Base-by-base conservation (phyloP, 2,888 invertebrate species). In the Buathra laborator region DNA sequence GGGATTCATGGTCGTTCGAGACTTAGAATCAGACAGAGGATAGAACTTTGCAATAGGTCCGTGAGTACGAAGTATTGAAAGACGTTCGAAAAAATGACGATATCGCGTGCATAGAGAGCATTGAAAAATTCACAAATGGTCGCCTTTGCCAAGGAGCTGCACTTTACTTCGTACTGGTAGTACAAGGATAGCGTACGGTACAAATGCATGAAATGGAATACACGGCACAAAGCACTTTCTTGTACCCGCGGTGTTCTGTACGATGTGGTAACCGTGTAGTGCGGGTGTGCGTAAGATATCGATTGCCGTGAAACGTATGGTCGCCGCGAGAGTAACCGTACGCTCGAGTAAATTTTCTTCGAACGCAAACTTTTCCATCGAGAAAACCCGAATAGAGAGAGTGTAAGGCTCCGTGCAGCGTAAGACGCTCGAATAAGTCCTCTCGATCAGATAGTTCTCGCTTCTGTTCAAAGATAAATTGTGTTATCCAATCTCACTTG, bases 21-120 rank as follows among this genome's bases (percentile, higher is more conserved):
- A 24, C 4, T 24, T 44, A 24, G n/a, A 6, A 16, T 74, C 62
- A 62, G 59, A 46, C 46, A 4, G 24, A 5, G 43, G 9, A 32
- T 62, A 32, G 32, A 74, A 12, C 29, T 0, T 2, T 16, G 32
- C 59, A 32, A 62, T 29, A 16, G 32, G 37, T 37, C 37, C 32
- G 12, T n/a, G 53, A 16, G 12, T 53, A n/a, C 3, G 37, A 48
- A 12, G 16, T n/a, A 48, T 1, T 16, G 44, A 10, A 5, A 1
- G 29, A 9, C 14, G 48, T 67, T 24, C 19, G 10, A 70, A 14
- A 62, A 71, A 76, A 84, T 70, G 71, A 62, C 56, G 44, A 81
- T 84, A 76, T 84, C 80, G 80, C 76, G 70, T 80, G 84, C 70
- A 67, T 19, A 29, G 75, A 44, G 51, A 53, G 68, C 70, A 75